These are phyloP conservation scores for Bhutanitis thaidina DNA, from an alignment of 2,888 invertebrate genomes.

Conservation along the genomic window DNA sequence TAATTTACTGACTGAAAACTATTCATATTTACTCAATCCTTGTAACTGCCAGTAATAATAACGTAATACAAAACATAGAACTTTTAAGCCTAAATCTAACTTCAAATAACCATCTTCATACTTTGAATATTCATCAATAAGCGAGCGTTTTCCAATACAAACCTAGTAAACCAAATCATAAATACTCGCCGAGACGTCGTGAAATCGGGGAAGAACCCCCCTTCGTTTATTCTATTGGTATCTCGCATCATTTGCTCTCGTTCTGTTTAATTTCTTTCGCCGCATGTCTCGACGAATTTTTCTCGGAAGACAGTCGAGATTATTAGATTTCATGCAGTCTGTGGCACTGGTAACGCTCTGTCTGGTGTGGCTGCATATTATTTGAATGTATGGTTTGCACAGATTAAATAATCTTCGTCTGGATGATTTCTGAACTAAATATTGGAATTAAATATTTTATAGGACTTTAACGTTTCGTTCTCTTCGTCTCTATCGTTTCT, in stretches of 20 bases:
- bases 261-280: constrained; percentile 57
- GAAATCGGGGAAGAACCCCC: constrained; percentile 4
- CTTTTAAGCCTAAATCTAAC: too few relatives aligned
- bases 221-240: constrained; percentile 26
- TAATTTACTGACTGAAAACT: too few relatives aligned
- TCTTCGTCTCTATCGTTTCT: too few relatives aligned
- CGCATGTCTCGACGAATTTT: constrained; percentile 61
- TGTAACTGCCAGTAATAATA: too few relatives aligned
- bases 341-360: constrained; percentile 32
- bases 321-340: constrained; percentile 69
- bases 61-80: too few relatives aligned
- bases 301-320: constrained; percentile 43
- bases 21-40: too few relatives aligned
- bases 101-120: too few relatives aligned
- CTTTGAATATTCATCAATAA: not conserved
- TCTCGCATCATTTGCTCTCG: constrained; percentile 56
- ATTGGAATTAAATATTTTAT: not conserved
- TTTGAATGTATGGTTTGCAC: constrained; percentile 11
- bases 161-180: constrained; percentile 11
- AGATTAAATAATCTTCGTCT: constrained; percentile 6
- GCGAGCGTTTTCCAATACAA: constrained; percentile 3
- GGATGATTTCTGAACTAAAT: not conserved
- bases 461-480: too few relatives aligned
- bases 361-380: constrained; percentile 11
- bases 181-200: constrained; percentile 2